Conservation (phyloP, 2,113 vertebrate species). For the Lepisosteus osseus region DNA sequence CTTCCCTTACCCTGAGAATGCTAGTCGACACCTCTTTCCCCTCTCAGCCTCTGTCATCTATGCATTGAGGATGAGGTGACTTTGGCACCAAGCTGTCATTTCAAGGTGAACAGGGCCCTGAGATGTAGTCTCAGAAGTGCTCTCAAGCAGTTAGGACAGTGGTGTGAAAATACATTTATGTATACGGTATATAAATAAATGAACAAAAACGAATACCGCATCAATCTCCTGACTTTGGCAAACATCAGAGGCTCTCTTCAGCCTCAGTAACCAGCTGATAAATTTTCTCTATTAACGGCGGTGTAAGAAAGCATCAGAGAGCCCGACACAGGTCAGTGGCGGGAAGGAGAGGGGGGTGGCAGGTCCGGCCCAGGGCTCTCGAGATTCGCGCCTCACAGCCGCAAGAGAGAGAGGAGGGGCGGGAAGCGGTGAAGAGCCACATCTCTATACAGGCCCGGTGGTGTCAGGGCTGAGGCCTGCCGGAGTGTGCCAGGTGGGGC, state of each 20-base stretch:
- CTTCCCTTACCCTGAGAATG: not conserved
- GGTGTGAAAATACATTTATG: not conserved
- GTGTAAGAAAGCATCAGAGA: constrained; percentile 27
- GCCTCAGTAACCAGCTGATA: constrained; percentile 31
- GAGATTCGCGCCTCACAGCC: not conserved
- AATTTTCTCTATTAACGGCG: constrained; percentile 25
- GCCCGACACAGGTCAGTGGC: constrained; percentile 33
- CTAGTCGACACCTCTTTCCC: constrained; percentile 15
- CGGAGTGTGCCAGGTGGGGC: not conserved
- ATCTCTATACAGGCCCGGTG: not conserved
- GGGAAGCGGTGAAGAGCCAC: not conserved
- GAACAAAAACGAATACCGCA: not conserved
- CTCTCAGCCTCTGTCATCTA: constrained; percentile 6
- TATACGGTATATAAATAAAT: not conserved
- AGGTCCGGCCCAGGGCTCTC: not conserved
- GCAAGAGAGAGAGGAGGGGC: not conserved
- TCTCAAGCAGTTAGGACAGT: constrained; percentile 2
- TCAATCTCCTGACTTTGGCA: not conserved
- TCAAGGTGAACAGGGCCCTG: not conserved
- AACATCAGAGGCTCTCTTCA: constrained; percentile 9
- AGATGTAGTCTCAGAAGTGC: not conserved
- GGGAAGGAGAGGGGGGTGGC: not conserved
- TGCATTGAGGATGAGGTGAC: constrained; percentile 9
- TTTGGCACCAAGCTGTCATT: not conserved
- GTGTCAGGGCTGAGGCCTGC: not conserved